Percentiles rank a stretch among this genome's conserved stretches.
Evolutionary conservation across 2,797 vertebrate species (phyloP).

Genomic region (Capromys pilorides): DNA sequence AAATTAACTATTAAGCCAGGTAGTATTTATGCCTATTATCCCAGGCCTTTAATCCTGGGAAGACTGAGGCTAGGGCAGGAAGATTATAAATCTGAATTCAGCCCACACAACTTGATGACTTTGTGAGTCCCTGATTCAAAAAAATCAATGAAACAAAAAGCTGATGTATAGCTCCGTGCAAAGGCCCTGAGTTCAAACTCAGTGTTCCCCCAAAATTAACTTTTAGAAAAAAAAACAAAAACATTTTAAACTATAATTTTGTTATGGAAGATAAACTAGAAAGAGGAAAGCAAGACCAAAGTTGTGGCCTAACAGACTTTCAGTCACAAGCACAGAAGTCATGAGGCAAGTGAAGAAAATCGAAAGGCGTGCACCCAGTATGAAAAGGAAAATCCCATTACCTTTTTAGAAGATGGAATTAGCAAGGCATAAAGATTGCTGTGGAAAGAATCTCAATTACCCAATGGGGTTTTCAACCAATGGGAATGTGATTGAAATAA

Average conservation of each 20-base stretch:
- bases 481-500: neutral
- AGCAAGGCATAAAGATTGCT: neutral
- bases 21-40: neutral
- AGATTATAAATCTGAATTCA: neutral
- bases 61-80: neutral
- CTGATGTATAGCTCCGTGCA: neutral
- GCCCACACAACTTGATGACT: neutral
- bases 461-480: neutral
- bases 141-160: neutral
- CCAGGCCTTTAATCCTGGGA: neutral
- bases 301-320: neutral
- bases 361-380: neutral
- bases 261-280: neutral
- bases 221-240: neutral
- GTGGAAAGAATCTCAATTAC: neutral
- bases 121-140: neutral
- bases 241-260: neutral
- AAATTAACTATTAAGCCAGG: neutral
- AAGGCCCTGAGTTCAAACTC: neutral
- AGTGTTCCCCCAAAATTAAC: neutral
- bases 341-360: neutral
- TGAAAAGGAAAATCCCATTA: neutral
- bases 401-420: neutral
- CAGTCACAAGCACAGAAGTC: neutral
- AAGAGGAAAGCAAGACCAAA: neutral